phyloP scores from a whole-genome alignment of 2,888 invertebrate genomes.

The Eilema caniola region DNA sequence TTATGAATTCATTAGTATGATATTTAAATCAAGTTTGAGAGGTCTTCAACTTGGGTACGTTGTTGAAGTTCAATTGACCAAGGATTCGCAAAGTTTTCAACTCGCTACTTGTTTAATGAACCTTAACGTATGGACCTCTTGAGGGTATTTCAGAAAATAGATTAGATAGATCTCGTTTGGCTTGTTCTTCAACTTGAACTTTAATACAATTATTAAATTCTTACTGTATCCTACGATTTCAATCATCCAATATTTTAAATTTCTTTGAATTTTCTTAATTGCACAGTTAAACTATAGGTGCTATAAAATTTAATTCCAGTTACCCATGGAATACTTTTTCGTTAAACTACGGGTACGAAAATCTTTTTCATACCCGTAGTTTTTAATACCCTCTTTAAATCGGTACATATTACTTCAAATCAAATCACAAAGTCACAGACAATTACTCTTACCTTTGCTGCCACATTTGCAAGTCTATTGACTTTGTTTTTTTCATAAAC shows the following conservation, averaged over 20 bases:
- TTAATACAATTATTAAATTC: neutral
- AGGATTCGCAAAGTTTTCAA: constrained; percentile 36
- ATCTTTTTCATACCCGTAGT: no score
- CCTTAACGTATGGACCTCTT: constrained; percentile 34
- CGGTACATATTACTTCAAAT: no score
- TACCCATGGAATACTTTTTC: no score
- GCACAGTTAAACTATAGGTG: no score
- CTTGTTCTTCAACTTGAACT: neutral
- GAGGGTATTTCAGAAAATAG: constrained; percentile 29
- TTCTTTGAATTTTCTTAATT: no score
- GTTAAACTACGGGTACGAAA: no score
- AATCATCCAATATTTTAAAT: neutral
- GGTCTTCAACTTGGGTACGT: constrained; percentile 23
- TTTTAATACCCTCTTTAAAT: no score
- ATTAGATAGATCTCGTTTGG: constrained; percentile 12
- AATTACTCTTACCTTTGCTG: no score
- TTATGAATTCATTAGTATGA: constrained; percentile 26
- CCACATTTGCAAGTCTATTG: no score
- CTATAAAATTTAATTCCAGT: no score
- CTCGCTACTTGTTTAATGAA: constrained; percentile 43
- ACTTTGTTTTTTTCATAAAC: no score
- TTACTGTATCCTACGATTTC: neutral
- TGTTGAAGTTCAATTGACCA: constrained; percentile 50
- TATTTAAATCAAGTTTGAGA: constrained; percentile 29
- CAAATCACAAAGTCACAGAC: no score